Percentiles rank a stretch among this genome's conserved stretches.
These are phyloP conservation scores for Brassicogethes aeneus DNA, from an alignment of 2,888 invertebrate species.

Conservation along the genomic window DNA sequence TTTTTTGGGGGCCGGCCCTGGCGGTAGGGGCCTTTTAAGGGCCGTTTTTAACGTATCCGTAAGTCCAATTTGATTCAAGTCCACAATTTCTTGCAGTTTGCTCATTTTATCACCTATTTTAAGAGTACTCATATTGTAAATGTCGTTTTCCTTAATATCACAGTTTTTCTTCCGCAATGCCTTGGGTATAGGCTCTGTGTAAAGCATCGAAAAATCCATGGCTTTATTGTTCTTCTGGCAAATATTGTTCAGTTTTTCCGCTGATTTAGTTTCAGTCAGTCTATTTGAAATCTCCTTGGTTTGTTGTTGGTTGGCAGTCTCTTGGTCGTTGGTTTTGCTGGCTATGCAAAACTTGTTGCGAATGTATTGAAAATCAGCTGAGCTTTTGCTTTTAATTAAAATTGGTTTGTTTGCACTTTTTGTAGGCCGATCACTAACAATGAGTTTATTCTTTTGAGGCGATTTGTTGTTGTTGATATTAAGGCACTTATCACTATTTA, in stretches of 20 bases:
- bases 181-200: slow-evolving; percentile 35
- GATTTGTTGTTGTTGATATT: background rate
- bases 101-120: slow-evolving; percentile 19
- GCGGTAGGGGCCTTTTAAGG: slow-evolving; percentile 56
- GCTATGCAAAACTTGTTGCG: slow-evolving; percentile 25
- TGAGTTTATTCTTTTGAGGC: slow-evolving; percentile 7
- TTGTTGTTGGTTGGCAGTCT: slow-evolving; percentile 5
- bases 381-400: slow-evolving; percentile 28
- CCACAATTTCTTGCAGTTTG: slow-evolving; percentile 10
- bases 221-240: slow-evolving; percentile 19
- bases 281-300: background rate
- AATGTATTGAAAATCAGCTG: slow-evolving; percentile 28
- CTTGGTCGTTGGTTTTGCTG: slow-evolving; percentile 2
- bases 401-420: slow-evolving; percentile 16
- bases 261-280: slow-evolving; percentile 11
- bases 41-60: slow-evolving; percentile 57
- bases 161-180: slow-evolving; percentile 24
- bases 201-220: slow-evolving; percentile 25
- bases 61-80: slow-evolving; percentile 17
- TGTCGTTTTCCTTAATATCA: slow-evolving; percentile 13
- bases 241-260: slow-evolving; percentile 6
- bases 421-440: slow-evolving; percentile 7
- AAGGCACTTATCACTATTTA: slow-evolving; percentile 11
- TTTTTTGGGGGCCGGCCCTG: slow-evolving; percentile 66
- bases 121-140: slow-evolving; percentile 28